phyloP scores from a whole-genome alignment of 2,797 vertebrate genomes.

The Trichosurus vulpecula region DNA sequence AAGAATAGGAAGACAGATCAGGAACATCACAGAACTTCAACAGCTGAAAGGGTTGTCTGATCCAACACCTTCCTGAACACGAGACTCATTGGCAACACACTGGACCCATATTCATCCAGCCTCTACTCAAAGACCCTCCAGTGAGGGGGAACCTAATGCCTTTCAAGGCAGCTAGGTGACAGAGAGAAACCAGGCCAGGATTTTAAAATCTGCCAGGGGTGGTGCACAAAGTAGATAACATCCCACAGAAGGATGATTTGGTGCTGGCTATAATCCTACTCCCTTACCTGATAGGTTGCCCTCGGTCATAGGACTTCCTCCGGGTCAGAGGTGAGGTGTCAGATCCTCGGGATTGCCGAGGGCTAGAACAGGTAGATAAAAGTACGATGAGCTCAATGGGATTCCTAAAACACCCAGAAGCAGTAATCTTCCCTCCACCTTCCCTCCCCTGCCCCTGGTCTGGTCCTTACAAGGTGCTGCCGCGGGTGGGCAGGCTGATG shows the following conservation, averaged over 20 bases:
- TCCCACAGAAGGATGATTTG: background rate
- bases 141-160: background rate
- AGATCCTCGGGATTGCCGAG: conserved; percentile 93
- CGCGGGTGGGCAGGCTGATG: conserved; percentile 93
- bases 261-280: background rate
- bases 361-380: conserved; percentile 83
- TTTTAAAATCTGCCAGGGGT: fast-evolving
- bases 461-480: conserved; percentile 95
- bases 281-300: conserved; percentile 90
- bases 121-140: background rate
- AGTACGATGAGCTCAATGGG: background rate
- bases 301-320: conserved; percentile 95
- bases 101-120: background rate
- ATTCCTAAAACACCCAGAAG: background rate
- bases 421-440: background rate
- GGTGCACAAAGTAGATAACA: background rate
- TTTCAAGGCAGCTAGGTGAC: background rate
- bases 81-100: background rate
- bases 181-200: background rate
- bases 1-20: background rate
- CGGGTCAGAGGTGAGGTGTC: conserved; percentile 94
- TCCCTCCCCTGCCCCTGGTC: fast-evolving
- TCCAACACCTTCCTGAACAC: background rate
- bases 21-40: background rate
- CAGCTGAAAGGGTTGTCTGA: background rate